Conservation (phyloP, 2,113 vertebrate species). For the Rousettus leschenaultii region DNA sequence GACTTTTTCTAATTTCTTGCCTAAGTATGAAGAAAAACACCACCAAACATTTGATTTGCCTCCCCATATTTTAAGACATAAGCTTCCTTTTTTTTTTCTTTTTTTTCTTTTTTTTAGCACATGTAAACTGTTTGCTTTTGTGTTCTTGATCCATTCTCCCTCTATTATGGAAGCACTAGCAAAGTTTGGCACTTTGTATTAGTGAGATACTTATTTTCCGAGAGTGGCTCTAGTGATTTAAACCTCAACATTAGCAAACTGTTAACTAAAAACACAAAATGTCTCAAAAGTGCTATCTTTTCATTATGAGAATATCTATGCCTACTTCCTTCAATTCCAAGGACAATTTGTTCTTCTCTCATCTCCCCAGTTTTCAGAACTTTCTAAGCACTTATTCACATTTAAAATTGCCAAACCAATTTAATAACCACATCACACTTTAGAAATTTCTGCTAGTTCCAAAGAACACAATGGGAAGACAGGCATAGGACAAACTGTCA, state of each 20-base stretch:
- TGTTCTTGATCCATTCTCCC: conserved; percentile 20
- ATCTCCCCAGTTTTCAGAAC: neutral
- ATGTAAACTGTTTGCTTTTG: conserved; percentile 12
- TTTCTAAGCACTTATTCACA: neutral
- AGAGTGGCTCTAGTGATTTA: neutral
- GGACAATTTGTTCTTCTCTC: neutral
- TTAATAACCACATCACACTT: neutral
- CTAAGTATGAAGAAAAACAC: conserved; percentile 21
- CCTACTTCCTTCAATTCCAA: neutral
- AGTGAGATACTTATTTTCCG: conserved; percentile 14
- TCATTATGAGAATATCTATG: neutral
- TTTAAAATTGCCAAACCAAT: neutral
- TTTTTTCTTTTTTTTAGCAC: no score
- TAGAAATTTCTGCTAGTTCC: neutral
- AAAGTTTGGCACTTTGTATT: conserved; percentile 32
- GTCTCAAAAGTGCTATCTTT: neutral
- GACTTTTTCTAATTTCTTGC: conserved; percentile 1
- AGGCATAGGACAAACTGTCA: neutral
- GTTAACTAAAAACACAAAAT: conserved; percentile 39
- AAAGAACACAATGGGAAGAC: neutral
- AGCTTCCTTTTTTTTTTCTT: conserved; percentile 17
- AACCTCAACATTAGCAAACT: conserved; percentile 40
- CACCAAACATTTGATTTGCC: conserved; percentile 34
- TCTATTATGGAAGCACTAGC: neutral
- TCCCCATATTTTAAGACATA: conserved; percentile 9